phyloP scores from a whole-genome alignment of 2,888 invertebrate species.

The Laspeyria flexula region DNA sequence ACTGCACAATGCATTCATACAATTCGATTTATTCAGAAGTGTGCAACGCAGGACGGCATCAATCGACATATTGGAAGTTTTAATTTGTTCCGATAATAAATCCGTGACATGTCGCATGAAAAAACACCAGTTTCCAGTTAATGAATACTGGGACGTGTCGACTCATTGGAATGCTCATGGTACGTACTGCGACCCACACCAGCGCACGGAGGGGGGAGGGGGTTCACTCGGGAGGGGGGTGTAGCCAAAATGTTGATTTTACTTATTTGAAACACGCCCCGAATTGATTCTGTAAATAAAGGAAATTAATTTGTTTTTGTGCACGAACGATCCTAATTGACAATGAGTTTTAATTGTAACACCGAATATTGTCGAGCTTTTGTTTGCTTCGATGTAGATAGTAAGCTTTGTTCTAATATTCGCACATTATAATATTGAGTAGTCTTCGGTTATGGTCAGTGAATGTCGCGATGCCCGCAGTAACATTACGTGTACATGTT shows the following conservation, averaged over 20 bases:
- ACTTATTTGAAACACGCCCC: constrained; percentile 48
- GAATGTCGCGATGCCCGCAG: too few species aligned
- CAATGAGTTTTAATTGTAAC: constrained; percentile 28
- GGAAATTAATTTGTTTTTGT: constrained; percentile 44
- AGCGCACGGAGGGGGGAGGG: background rate
- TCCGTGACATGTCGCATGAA: constrained; percentile 43
- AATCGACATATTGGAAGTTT: constrained; percentile 44
- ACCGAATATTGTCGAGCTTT: background rate
- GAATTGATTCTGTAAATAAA: constrained; percentile 48
- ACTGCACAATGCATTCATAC: constrained; percentile 19
- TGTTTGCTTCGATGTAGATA: background rate
- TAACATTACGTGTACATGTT: too few species aligned
- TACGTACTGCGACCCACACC: constrained; percentile 2
- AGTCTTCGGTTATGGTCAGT: too few species aligned
- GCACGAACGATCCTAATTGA: constrained; percentile 30
- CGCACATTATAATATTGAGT: too few species aligned
- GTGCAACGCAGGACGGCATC: constrained; percentile 38
- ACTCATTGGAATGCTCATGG: constrained; percentile 38
- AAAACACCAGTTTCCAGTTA: constrained; percentile 46
- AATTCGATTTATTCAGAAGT: constrained; percentile 30
- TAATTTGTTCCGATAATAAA: constrained; percentile 51
- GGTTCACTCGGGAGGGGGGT: background rate
- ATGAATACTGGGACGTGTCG: constrained; percentile 40
- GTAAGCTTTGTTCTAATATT: background rate
- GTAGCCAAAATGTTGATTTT: constrained; percentile 38